Conservation (phyloP, 2,113 vertebrate species). For the Cnemophilus loriae region DNA sequence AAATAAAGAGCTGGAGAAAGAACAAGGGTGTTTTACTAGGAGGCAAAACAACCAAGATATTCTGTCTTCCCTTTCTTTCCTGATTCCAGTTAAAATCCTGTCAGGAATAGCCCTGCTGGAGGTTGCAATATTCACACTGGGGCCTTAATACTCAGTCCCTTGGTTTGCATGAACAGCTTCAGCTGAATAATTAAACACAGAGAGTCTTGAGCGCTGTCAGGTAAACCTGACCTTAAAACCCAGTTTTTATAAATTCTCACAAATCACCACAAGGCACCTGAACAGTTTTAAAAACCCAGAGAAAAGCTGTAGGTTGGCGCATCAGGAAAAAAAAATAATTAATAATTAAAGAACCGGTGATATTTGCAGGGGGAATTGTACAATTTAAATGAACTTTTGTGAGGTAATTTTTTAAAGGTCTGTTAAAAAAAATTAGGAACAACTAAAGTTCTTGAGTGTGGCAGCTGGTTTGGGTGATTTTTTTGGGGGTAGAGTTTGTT, state of each 20-base stretch:
- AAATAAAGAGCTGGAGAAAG: background rate
- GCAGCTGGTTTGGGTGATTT: background rate
- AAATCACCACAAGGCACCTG: background rate
- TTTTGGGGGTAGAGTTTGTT: background rate
- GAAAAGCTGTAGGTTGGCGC: background rate
- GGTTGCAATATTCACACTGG: background rate
- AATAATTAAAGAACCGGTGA: background rate
- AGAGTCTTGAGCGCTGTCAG: background rate
- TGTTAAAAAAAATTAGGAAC: background rate
- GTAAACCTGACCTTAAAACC: conserved; percentile 8
- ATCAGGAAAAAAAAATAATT: background rate
- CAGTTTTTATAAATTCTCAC: background rate
- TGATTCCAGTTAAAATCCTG: background rate
- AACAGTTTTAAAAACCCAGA: background rate
- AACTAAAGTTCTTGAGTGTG: background rate
- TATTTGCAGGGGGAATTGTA: background rate
- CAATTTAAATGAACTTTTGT: background rate
- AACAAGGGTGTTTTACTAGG: too few species aligned
- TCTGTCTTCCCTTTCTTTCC: background rate
- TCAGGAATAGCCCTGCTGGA: background rate
- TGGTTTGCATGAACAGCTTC: background rate
- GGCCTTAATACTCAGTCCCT: background rate
- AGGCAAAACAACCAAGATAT: too few species aligned
- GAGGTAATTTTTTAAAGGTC: background rate
- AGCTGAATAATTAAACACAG: conserved; percentile 20